A percentile compares a stretch with the other conserved stretches of the same genome.
Evolutionary conservation across 2,113 vertebrate genomes (phyloP).

Genomic region (Cyprinodon tularosa): DNA sequence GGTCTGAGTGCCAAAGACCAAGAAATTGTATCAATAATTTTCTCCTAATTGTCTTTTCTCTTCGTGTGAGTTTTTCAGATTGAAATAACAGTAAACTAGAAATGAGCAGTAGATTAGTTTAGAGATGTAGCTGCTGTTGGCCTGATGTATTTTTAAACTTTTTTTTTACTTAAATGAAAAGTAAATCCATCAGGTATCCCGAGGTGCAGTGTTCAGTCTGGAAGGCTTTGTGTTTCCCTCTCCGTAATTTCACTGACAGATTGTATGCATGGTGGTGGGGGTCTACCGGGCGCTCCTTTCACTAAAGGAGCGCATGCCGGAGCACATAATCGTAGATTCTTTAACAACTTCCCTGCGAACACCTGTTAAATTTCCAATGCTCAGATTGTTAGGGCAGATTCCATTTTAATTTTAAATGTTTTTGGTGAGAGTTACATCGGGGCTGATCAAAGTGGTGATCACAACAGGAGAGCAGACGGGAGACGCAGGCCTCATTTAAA

Average conservation of each 20-base stretch:
- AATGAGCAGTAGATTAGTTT: slow-evolving; percentile 80
- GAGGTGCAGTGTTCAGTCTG: slow-evolving; percentile 74
- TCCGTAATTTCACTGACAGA: slow-evolving; percentile 77
- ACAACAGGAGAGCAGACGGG: slow-evolving; percentile 53
- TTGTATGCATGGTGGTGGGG: slow-evolving; percentile 34
- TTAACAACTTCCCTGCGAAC: slow-evolving; percentile 75
- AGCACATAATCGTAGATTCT: slow-evolving; percentile 77
- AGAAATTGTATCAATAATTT: too few relatives aligned
- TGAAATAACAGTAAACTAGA: slow-evolving; percentile 14
- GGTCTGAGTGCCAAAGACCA: too few relatives aligned
- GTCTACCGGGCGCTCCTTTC: slow-evolving; percentile 28
- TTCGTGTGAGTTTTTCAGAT: too few relatives aligned
- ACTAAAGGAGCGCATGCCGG: slow-evolving; percentile 61
- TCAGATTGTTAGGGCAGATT: slow-evolving; percentile 73
- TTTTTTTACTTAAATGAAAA: slow-evolving; percentile 78
- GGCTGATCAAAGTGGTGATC: slow-evolving; percentile 78
- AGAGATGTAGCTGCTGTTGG: slow-evolving; percentile 71
- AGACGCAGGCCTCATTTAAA: slow-evolving; percentile 70
- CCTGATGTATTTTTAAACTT: slow-evolving; percentile 80
- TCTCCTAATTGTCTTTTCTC: too few relatives aligned
- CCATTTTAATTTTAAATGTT: slow-evolving; percentile 83
- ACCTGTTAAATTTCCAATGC: slow-evolving; percentile 81
- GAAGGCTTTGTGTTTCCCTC: slow-evolving; percentile 67
- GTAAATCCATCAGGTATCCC: slow-evolving; percentile 76
- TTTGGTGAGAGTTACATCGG: slow-evolving; percentile 71